Evolutionary conservation across 2,888 invertebrate species (phyloP).

Genomic region (Tillus elongatus): DNA sequence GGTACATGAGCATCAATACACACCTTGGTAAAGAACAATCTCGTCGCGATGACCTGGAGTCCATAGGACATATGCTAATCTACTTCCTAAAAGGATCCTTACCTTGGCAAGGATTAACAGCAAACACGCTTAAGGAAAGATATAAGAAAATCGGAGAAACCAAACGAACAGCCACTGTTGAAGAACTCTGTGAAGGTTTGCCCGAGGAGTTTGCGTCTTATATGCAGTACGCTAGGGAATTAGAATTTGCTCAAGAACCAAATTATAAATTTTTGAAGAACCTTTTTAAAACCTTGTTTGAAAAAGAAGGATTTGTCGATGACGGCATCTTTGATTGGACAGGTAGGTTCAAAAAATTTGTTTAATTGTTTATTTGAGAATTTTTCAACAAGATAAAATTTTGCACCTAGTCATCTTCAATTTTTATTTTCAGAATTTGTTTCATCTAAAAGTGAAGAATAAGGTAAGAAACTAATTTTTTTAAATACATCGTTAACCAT

Average conservation of each 20-base stretch:
- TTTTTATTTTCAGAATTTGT: no score
- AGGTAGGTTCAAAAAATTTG: conserved; percentile 55
- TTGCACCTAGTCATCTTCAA: no score
- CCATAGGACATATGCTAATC: conserved; percentile 99
- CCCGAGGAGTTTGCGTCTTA: conserved; percentile 97
- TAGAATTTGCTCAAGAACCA: conserved; percentile 99
- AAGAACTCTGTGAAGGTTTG: conserved; percentile 78
- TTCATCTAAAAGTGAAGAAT: no score
- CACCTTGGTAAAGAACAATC: conserved; percentile 99
- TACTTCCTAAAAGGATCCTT: conserved; percentile 98
- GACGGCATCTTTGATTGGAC: conserved; percentile 94
- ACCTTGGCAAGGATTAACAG: conserved; percentile 99
- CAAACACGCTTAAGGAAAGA: conserved; percentile 97
- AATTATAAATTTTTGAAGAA: conserved; percentile 97
- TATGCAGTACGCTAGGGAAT: conserved; percentile 85
- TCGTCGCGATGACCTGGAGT: conserved; percentile 97
- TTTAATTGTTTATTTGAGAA: no score
- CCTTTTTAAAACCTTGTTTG: conserved; percentile 87
- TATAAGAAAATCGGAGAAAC: conserved; percentile 99
- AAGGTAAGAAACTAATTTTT: no score
- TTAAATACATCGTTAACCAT: no score
- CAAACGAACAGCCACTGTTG: conserved; percentile 96
- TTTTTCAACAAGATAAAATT: no score
- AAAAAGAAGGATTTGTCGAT: conserved; percentile 73
- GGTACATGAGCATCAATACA: conserved; percentile 99